phyloP scores from a whole-genome alignment of 2,888 invertebrate genomes.

The Fragum whitleyi region DNA sequence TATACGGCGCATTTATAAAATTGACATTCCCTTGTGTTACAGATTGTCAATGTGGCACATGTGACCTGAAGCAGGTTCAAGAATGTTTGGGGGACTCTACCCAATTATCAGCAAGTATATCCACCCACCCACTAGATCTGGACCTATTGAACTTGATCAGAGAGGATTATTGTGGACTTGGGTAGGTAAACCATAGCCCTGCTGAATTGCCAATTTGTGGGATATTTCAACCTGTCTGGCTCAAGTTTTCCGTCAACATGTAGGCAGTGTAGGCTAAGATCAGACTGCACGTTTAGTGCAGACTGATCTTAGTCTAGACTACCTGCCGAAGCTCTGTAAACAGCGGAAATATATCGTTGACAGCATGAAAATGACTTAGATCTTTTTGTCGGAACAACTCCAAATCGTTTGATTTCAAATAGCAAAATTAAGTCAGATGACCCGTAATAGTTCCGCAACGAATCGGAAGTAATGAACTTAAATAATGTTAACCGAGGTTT shows the following conservation, averaged over 20 bases:
- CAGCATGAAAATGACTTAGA: neutral
- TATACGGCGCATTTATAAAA: too few species aligned
- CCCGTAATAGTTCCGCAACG: too few species aligned
- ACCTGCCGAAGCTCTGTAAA: too few species aligned
- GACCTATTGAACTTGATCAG: neutral
- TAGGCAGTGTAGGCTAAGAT: too few species aligned
- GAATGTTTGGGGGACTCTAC: conserved; percentile 2
- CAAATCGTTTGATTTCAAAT: too few species aligned
- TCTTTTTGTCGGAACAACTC: neutral
- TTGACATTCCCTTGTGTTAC: too few species aligned
- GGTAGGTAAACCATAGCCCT: neutral
- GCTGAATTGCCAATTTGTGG: neutral
- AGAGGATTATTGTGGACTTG: neutral
- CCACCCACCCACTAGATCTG: neutral
- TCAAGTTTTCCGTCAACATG: neutral
- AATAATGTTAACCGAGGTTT: too few species aligned
- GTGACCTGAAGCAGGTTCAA: neutral
- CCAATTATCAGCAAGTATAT: neutral
- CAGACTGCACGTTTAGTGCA: too few species aligned
- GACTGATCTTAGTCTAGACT: too few species aligned
- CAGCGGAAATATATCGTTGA: neutral
- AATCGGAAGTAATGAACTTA: too few species aligned
- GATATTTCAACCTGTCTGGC: neutral
- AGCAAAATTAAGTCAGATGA: neutral
- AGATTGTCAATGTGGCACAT: neutral